Conservation (phyloP, 2,888 invertebrate genomes). For the Aleiodes alternator region DNA sequence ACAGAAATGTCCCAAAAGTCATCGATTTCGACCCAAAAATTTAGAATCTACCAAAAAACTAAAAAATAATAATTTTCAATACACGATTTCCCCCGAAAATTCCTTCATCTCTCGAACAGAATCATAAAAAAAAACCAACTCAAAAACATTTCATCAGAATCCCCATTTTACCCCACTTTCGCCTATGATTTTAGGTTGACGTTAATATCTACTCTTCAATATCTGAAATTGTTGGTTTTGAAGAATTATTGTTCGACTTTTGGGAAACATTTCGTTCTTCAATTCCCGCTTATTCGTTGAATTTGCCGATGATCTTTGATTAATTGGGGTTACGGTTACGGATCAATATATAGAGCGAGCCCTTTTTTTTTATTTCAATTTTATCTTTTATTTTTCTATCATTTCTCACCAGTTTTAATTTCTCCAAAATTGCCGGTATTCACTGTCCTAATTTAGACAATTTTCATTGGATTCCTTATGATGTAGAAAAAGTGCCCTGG, state of each 20-base stretch:
- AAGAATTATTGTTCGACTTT: constrained; percentile 42
- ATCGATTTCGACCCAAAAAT: too few relatives aligned
- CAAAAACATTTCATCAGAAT: too few relatives aligned
- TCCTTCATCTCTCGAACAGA: too few relatives aligned
- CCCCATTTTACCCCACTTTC: not conserved
- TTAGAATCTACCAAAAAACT: too few relatives aligned
- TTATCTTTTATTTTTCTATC: not conserved
- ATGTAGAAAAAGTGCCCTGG: constrained; percentile 37
- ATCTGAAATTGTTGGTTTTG: constrained; percentile 36
- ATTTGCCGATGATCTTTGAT: constrained; percentile 46
- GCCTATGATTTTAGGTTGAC: constrained; percentile 1
- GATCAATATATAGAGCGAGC: constrained; percentile 30
- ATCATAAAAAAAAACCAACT: not conserved
- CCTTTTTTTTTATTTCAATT: not conserved
- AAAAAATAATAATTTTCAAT: too few relatives aligned
- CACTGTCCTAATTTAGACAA: constrained; percentile 8
- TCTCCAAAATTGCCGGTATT: not conserved
- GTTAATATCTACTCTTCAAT: constrained; percentile 32
- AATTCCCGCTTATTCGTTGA: constrained; percentile 38
- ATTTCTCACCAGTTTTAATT: constrained; percentile 8
- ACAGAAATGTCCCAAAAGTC: too few relatives aligned
- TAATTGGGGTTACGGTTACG: constrained; percentile 43
- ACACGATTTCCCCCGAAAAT: too few relatives aligned
- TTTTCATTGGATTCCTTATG: constrained; percentile 14
- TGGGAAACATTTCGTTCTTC: constrained; percentile 23